Base-by-base conservation (phyloP, 2,113 vertebrate species). In the Cebidichthys violaceus region DNA sequence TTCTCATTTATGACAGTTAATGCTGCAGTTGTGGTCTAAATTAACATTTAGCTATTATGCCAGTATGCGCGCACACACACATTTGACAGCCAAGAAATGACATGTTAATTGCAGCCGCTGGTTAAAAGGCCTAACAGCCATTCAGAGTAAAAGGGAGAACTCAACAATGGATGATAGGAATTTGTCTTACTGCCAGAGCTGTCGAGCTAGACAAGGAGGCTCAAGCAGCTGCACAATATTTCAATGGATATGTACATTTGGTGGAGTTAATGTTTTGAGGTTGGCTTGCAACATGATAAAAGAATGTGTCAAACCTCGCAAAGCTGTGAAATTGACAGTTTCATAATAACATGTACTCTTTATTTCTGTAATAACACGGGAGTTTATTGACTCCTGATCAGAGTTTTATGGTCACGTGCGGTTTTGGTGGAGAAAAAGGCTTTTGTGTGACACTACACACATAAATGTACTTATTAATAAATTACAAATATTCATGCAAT, bases 61-160 rank as follows among this genome's bases (percentile, higher is more conserved):
- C 75, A 84, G 27, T 31, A 57, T 78, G 39, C 57, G 54, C 27
- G 17, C 31, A n/a, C 61, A 60, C 39, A 50, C 18, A 60, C 33
- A 68, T 85, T 74, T 88, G 83, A 90, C 91, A 90, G 87, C 86
- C 87, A 90, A 91, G 77, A 81, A 84, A 88, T 89, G 84, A 90
- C 83, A 81, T 88, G 86, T 85, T 90, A 93, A 94, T 93, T 90
- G 81, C 75, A 73, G 83, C 84, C 52, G 43, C 82, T 86, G 75
- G 83, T 88, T 89, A 89, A 89, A 86, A 90, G 77, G 78, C 82
- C 82, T 70, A 71, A 79, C 79, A 84, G 85, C 73, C 79, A 87
- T 83, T 87, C 77, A 72, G 81, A 70, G 66, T 80, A 79, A 89
- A 87, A 88, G 41, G 75, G 52, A 81, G 70, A 89, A 83, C 64